Evolutionary conservation across 1,140 invertebrate genomes (phyloP).

Genomic region (Agrilus planipennis): DNA sequence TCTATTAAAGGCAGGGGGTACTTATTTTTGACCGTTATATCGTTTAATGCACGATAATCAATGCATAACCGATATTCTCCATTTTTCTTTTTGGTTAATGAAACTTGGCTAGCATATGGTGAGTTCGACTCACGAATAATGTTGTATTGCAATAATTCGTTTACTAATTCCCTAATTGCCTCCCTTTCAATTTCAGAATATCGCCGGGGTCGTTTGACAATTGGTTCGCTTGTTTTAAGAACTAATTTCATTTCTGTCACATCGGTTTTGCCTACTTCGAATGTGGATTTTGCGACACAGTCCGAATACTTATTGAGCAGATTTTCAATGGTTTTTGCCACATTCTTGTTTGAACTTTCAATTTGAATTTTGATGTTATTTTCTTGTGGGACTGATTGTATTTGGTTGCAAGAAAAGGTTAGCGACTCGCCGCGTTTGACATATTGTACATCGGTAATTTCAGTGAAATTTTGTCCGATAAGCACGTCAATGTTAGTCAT

Average conservation of each 20-base stretch:
- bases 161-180: conserved; percentile 5
- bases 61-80: conserved; percentile 26
- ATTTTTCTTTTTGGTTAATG: conserved; percentile 27
- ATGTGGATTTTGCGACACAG: no score
- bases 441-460: conserved; percentile 3
- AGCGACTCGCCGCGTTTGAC: background rate
- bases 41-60: conserved; percentile 30
- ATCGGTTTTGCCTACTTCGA: no score
- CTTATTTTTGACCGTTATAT: conserved; percentile 25
- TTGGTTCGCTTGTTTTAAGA: conserved; percentile 2
- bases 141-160: conserved; percentile 8
- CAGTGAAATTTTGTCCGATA: conserved; percentile 13
- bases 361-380: background rate
- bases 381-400: background rate
- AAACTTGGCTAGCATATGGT: conserved; percentile 23
- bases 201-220: background rate
- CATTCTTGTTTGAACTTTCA: background rate
- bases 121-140: conserved; percentile 20
- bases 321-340: conserved; percentile 4
- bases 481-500: conserved; percentile 6
- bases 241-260: conserved; percentile 8
- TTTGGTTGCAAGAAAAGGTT: background rate
- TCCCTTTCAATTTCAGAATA: conserved; percentile 6
- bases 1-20: conserved; percentile 30
- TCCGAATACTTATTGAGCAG: no score